Evolutionary conservation across 2,113 vertebrate genomes (phyloP).

Genomic region (Daboia siamensis): DNA sequence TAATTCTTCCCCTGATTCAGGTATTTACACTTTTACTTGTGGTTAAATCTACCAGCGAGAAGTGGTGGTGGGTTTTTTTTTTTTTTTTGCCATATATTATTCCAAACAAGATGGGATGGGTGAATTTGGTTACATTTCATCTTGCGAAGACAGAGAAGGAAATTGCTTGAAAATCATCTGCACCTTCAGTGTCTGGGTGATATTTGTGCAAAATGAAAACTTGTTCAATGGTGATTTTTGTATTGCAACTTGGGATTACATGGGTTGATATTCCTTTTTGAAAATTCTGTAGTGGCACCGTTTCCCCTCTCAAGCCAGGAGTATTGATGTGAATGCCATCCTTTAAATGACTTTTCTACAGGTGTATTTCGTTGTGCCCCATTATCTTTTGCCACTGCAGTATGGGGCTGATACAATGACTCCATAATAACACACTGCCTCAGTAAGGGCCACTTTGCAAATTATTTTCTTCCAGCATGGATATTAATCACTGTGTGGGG

Average conservation of each 20-base stretch:
- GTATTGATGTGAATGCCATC: conserved; percentile 17
- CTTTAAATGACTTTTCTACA: conserved; percentile 45
- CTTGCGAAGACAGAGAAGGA: conserved; percentile 32
- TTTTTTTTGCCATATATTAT: conserved; percentile 41
- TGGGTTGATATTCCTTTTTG: conserved; percentile 44
- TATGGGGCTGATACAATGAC: conserved; percentile 50
- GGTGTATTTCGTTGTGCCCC: conserved; percentile 30
- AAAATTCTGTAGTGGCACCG: conserved; percentile 47
- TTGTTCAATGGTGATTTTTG: conserved; percentile 48
- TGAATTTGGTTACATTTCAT: conserved; percentile 50
- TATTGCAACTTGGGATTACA: conserved; percentile 50
- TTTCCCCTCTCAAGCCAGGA: conserved; percentile 66
- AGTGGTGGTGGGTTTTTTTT: background rate
- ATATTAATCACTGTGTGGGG: conserved; percentile 13
- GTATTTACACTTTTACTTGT: conserved; percentile 47
- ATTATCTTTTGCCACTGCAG: conserved; percentile 63
- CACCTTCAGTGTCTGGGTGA: conserved; percentile 40
- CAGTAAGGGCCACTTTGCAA: conserved; percentile 24
- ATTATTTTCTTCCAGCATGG: conserved; percentile 16
- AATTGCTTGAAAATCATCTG: conserved; percentile 40
- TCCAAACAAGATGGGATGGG: conserved; percentile 53
- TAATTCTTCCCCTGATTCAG: conserved; percentile 50
- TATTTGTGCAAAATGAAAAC: conserved; percentile 48
- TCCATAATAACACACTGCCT: conserved; percentile 52
- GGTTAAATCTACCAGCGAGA: conserved; percentile 40